phyloP scores from a whole-genome alignment of 2,888 invertebrate species.

The Rotaria sp. region DNA sequence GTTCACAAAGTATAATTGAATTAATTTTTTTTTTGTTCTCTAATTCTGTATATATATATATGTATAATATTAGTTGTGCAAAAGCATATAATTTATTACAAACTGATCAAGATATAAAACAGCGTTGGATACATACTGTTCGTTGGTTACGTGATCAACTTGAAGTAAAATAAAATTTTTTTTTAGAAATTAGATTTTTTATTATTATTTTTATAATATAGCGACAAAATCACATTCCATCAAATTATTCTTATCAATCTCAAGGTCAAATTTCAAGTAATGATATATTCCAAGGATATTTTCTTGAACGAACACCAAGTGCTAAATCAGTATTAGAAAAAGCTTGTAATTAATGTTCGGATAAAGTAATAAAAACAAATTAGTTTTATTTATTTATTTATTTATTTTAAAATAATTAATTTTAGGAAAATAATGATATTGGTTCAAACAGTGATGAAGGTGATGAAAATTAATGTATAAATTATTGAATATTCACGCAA shows the following conservation, averaged over 20 bases:
- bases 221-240: not conserved
- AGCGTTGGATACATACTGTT: no score
- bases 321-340: constrained; percentile 77
- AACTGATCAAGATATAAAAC: no score
- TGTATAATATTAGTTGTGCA: constrained; percentile 56
- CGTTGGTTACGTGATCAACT: constrained; percentile 92
- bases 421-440: not conserved
- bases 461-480: no score
- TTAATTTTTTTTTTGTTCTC: no score
- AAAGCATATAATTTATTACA: constrained; percentile 69
- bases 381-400: no score
- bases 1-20: no score
- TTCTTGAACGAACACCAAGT: constrained; percentile 83
- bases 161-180: constrained; percentile 64
- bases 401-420: no score
- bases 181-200: constrained; percentile 48
- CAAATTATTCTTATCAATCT: constrained; percentile 5
- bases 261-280: not conserved
- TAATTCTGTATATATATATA: constrained; percentile 67
- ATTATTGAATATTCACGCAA: no score
- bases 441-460: not conserved
- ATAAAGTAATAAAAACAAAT: constrained; percentile 36
- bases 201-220: not conserved
- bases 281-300: constrained; percentile 54
- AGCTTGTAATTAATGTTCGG: constrained; percentile 65